A percentile compares a stretch with the other conserved stretches of the same genome.
Evolutionary conservation across 2,113 vertebrate species (phyloP).

Genomic region (Tychaedon coryphoeus): DNA sequence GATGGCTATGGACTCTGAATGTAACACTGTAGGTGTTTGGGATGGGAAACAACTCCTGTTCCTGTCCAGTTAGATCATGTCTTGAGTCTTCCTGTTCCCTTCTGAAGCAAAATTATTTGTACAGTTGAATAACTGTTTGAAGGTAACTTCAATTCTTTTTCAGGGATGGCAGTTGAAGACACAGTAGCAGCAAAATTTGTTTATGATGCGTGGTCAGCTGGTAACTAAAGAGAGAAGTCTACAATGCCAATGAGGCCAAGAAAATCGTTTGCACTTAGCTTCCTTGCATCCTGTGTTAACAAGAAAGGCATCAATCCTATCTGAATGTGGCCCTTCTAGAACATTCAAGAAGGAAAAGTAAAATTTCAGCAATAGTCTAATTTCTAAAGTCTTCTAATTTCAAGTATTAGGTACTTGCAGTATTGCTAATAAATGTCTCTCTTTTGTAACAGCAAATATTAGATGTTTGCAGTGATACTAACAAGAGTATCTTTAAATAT

Average conservation of each 20-base stretch:
- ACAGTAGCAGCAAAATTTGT: conserved; percentile 88
- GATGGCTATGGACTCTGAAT: not conserved
- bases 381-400: not conserved
- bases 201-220: conserved; percentile 84
- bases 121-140: not conserved
- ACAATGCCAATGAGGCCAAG: not conserved
- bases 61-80: not conserved
- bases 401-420: not conserved
- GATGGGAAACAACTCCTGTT: not conserved
- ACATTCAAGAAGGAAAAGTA: not conserved
- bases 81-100: not conserved
- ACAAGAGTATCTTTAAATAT: not conserved
- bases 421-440: not conserved
- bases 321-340: not conserved
- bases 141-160: conserved; percentile 30
- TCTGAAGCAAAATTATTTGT: not conserved
- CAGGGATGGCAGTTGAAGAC: conserved; percentile 94
- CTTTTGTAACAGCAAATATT: not conserved
- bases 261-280: not conserved
- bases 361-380: not conserved
- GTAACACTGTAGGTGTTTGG: not conserved
- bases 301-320: not conserved
- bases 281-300: not conserved
- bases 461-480: not conserved
- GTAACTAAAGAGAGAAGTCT: conserved; percentile 41